These are phyloP conservation scores for Cryptocheilus praepositus DNA, from an alignment of 2,888 invertebrate species.

Conservation along the genomic window DNA sequence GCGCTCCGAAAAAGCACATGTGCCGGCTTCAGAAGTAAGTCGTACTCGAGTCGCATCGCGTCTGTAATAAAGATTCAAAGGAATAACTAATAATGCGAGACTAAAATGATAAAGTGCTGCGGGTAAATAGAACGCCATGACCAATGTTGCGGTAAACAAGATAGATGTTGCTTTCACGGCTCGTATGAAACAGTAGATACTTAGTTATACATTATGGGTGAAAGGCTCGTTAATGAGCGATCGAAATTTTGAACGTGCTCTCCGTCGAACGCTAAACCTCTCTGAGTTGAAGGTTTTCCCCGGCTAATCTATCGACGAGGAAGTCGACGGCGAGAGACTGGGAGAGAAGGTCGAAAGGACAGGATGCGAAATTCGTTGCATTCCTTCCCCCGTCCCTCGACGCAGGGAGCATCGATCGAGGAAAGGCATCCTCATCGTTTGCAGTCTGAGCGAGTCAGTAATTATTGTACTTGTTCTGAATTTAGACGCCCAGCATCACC, in stretches of 20 bases:
- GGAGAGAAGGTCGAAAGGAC: background rate
- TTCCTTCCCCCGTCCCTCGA: conserved; percentile 26
- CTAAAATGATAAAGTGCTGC: too few relatives aligned
- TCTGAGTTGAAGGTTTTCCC: conserved; percentile 11
- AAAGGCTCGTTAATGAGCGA: conserved; percentile 55
- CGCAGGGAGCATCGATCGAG: conserved; percentile 19
- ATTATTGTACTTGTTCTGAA: conserved; percentile 61
- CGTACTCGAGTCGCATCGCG: conserved; percentile 24
- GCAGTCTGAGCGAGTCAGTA: conserved; percentile 51
- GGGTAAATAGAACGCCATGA: too few relatives aligned
- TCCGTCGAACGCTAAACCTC: background rate
- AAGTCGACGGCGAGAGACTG: background rate
- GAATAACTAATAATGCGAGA: conserved; percentile 46
- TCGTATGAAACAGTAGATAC: conserved; percentile 60
- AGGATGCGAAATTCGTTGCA: conserved; percentile 47
- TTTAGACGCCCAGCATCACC: too few relatives aligned
- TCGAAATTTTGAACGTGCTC: conserved; percentile 55
- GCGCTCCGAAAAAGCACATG: too few relatives aligned
- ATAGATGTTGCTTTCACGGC: background rate
- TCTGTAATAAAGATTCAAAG: conserved; percentile 41
- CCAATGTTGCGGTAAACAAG: too few relatives aligned
- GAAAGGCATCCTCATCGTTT: too few relatives aligned
- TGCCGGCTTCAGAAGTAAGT: too few relatives aligned
- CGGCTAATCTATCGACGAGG: conserved; percentile 47
- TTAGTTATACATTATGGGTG: conserved; percentile 35